A percentile compares a stretch with the other conserved stretches of the same genome.
phyloP scores from a whole-genome alignment of 2,113 vertebrate genomes.

The Melozone crissalis region DNA sequence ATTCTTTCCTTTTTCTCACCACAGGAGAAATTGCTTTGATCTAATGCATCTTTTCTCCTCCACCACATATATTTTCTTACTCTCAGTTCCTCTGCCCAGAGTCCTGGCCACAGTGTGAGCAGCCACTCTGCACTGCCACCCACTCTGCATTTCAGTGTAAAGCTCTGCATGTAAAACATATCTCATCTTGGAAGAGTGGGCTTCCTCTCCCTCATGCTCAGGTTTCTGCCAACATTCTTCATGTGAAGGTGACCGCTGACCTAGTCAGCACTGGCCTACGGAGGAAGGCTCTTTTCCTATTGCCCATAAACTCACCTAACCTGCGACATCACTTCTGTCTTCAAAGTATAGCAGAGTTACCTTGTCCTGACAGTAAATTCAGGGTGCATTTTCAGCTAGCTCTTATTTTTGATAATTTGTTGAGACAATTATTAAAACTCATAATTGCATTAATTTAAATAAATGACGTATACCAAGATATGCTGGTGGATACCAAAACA shows the following conservation, averaged over 20 bases:
- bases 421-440: background rate
- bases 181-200: fast-evolving
- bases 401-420: background rate
- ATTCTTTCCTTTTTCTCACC: fast-evolving
- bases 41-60: background rate
- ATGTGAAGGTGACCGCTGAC: fast-evolving
- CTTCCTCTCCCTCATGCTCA: background rate
- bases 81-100: background rate
- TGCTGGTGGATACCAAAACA: background rate
- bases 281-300: background rate
- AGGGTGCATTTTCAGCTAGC: background rate
- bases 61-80: background rate
- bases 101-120: background rate
- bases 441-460: background rate
- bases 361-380: background rate
- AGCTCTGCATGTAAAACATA: fast-evolving
- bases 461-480: background rate
- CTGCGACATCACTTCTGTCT: background rate
- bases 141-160: background rate
- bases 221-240: background rate
- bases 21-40: background rate
- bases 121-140: fast-evolving
- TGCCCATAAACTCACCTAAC: background rate
- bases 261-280: background rate
- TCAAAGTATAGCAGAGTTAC: background rate